These are phyloP conservation scores for Sitta europaea DNA, from an alignment of 2,113 vertebrate genomes.

Conservation along the genomic window DNA sequence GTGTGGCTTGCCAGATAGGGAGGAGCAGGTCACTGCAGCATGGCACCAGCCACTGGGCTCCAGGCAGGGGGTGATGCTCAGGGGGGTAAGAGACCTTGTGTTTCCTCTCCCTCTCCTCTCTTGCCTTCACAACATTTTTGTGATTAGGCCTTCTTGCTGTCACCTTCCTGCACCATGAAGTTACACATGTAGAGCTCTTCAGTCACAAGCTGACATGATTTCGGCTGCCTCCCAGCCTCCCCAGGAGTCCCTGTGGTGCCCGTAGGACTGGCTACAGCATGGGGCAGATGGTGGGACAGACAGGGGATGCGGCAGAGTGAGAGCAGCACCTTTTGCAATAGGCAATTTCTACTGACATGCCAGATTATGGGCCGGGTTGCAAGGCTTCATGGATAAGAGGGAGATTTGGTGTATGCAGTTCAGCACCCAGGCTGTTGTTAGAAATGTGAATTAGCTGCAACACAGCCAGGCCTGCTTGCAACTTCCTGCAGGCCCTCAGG, in stretches of 20 bases:
- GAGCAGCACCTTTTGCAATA: neutral
- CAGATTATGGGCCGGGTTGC: neutral
- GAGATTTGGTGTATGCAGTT: neutral
- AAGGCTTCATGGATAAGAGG: neutral
- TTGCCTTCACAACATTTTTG: neutral
- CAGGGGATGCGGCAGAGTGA: neutral
- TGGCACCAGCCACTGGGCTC: accelerated
- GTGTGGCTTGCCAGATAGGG: accelerated
- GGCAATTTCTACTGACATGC: neutral
- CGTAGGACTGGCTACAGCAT: accelerated
- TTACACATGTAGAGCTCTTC: neutral
- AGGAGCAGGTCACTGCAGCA: neutral
- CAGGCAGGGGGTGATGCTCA: accelerated
- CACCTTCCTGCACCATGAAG: neutral
- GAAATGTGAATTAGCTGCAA: neutral
- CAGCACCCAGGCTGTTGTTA: neutral
- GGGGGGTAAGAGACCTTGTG: accelerated
- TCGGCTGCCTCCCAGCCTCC: accelerated
- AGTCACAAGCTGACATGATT: neutral
- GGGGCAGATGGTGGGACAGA: no score
- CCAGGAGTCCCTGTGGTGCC: neutral
- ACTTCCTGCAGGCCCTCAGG: neutral
- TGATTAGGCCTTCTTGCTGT: neutral
- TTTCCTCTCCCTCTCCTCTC: neutral
- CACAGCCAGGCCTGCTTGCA: neutral